phyloP scores from a whole-genome alignment of 2,797 vertebrate genomes.

The Perodicticus potto region DNA sequence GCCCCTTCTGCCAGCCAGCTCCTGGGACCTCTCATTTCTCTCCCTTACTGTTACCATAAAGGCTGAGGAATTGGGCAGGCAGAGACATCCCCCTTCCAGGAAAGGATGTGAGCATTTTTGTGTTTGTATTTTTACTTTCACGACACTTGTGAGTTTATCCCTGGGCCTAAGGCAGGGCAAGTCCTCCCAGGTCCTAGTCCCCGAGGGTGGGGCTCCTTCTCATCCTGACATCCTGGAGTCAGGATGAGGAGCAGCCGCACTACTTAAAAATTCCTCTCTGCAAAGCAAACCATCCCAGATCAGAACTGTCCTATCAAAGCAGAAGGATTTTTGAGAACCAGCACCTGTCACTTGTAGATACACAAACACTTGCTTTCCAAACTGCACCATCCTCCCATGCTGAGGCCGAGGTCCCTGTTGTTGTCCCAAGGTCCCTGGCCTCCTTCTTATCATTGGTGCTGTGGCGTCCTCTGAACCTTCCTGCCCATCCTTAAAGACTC shows the following conservation, averaged over 20 bases:
- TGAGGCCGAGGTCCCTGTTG: background rate
- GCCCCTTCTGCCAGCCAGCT: background rate
- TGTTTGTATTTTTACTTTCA: background rate
- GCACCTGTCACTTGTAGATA: background rate
- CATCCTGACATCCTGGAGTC: background rate
- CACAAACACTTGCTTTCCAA: background rate
- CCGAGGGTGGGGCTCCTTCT: background rate
- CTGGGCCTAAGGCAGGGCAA: background rate
- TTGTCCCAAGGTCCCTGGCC: background rate
- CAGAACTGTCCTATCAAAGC: background rate
- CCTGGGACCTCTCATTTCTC: background rate
- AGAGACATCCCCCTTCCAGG: background rate
- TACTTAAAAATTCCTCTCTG: background rate
- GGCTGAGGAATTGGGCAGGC: background rate
- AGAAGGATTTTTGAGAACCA: slow-evolving; percentile 16
- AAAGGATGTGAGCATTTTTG: background rate
- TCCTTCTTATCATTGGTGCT: background rate
- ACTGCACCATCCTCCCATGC: background rate
- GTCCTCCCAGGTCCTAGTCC: background rate
- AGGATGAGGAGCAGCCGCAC: too few species aligned
- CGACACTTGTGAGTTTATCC: background rate
- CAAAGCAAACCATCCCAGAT: background rate
- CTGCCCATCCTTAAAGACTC: background rate
- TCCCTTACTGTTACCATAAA: background rate
- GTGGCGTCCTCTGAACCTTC: rapidly evolving